Conservation (phyloP, 2,797 vertebrate species). For the Argyrosomus regius region DNA sequence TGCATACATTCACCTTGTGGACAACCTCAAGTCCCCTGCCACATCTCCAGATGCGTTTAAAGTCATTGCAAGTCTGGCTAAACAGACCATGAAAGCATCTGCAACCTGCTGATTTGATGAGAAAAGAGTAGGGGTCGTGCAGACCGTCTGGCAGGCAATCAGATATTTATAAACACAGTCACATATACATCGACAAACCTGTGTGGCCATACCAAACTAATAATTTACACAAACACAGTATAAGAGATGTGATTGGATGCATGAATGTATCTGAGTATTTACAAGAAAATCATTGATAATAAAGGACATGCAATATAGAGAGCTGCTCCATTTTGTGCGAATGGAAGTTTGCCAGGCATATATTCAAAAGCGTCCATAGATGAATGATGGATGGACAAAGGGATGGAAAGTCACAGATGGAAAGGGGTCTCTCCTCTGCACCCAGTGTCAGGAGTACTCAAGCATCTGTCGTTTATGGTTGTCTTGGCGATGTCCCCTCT, state of each 20-base stretch:
- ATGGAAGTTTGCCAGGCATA: conserved; percentile 25
- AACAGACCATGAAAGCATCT: conserved; percentile 21
- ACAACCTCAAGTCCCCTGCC: conserved; percentile 15
- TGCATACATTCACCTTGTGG: conserved; percentile 44
- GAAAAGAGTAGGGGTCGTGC: conserved; percentile 29
- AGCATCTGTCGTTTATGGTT: conserved; percentile 54
- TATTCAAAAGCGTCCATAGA: conserved; percentile 30
- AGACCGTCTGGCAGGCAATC: conserved; percentile 52
- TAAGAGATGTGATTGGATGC: background rate
- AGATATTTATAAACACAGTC: conserved; percentile 38
- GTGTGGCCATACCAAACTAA: background rate
- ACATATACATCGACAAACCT: background rate
- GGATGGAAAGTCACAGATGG: conserved; percentile 59
- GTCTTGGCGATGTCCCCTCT: conserved; percentile 52
- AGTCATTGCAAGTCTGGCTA: conserved; percentile 34
- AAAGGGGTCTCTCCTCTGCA: conserved; percentile 53
- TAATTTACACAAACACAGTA: background rate
- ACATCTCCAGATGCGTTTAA: conserved; percentile 29
- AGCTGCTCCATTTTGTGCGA: background rate
- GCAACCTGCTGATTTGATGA: conserved; percentile 54
- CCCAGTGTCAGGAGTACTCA: conserved; percentile 44
- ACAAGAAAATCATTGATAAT: background rate
- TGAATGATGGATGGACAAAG: conserved; percentile 40
- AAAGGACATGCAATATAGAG: background rate
- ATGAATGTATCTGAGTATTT: background rate